These are phyloP conservation scores for Trichogramma dendrolimi DNA, from an alignment of 2,888 invertebrate genomes.

Conservation along the genomic window DNA sequence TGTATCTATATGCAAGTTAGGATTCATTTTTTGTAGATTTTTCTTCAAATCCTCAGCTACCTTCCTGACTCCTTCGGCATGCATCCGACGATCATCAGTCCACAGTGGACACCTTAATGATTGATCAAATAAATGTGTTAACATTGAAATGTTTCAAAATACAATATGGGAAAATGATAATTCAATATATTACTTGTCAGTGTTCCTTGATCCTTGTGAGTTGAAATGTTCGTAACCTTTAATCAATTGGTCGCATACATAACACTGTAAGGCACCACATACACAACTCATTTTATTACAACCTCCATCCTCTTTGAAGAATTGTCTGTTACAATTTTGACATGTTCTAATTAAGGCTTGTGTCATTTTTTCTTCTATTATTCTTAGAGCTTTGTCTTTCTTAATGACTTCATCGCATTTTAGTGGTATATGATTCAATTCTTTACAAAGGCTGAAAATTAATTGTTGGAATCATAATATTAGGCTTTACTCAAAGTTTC, in stretches of 20 bases:
- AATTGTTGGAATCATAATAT: too few relatives aligned
- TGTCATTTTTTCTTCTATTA: constrained; percentile 58
- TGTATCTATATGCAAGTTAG: constrained; percentile 48
- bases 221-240: constrained; percentile 58
- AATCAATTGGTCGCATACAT: constrained; percentile 52
- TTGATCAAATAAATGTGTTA: constrained; percentile 1
- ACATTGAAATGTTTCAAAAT: background rate
- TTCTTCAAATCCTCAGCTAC: constrained; percentile 48
- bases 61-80: constrained; percentile 48
- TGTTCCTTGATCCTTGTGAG: constrained; percentile 44
- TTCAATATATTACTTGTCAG: constrained; percentile 31
- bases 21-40: constrained; percentile 43
- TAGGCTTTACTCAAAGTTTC: too few relatives aligned
- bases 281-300: constrained; percentile 40
- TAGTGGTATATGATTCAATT: constrained; percentile 57
- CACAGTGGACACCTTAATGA: constrained; percentile 51
- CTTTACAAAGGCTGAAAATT: constrained; percentile 49
- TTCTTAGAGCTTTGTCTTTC: constrained; percentile 50
- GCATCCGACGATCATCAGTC: constrained; percentile 48
- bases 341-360: constrained; percentile 51
- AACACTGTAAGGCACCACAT: constrained; percentile 49
- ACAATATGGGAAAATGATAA: background rate
- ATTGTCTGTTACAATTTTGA: constrained; percentile 41
- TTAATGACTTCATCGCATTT: constrained; percentile 52
- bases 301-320: constrained; percentile 44